Percentiles rank a stretch among this genome's conserved stretches.
These are phyloP conservation scores for Trichonephila clavipes DNA, from an alignment of 1,140 invertebrate genomes.

Conservation along the genomic window DNA sequence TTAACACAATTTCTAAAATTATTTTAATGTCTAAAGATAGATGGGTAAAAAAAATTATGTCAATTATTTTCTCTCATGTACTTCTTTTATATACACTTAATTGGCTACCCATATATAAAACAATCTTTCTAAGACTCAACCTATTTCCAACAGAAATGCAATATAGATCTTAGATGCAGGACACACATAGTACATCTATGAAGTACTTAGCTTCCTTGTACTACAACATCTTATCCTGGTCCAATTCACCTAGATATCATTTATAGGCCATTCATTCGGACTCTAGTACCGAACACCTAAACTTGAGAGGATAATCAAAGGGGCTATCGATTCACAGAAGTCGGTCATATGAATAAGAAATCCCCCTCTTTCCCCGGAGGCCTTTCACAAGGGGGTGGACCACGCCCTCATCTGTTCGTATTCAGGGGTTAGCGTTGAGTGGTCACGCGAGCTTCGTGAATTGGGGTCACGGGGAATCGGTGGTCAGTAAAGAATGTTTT, in stretches of 20 bases:
- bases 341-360: not conserved
- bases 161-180: not conserved
- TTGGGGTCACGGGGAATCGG: not conserved
- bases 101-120: too few relatives aligned
- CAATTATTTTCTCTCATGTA: too few relatives aligned
- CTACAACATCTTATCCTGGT: not conserved
- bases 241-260: not conserved
- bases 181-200: not conserved
- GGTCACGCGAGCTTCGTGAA: slow-evolving; percentile 11
- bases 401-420: not conserved
- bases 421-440: not conserved
- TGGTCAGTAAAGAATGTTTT: slow-evolving; percentile 36
- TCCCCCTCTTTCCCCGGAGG: not conserved
- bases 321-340: not conserved
- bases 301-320: not conserved
- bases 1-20: too few relatives aligned
- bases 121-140: too few relatives aligned
- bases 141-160: too few relatives aligned
- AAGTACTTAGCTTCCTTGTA: not conserved
- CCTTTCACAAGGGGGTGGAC: not conserved
- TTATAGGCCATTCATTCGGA: not conserved
- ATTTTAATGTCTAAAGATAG: too few relatives aligned
- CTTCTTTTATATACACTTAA: too few relatives aligned
- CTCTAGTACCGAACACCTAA: not conserved
- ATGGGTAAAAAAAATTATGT: too few relatives aligned